These are phyloP conservation scores for Chaetodon auriga DNA, from an alignment of 2,113 vertebrate genomes.

Conservation along the genomic window DNA sequence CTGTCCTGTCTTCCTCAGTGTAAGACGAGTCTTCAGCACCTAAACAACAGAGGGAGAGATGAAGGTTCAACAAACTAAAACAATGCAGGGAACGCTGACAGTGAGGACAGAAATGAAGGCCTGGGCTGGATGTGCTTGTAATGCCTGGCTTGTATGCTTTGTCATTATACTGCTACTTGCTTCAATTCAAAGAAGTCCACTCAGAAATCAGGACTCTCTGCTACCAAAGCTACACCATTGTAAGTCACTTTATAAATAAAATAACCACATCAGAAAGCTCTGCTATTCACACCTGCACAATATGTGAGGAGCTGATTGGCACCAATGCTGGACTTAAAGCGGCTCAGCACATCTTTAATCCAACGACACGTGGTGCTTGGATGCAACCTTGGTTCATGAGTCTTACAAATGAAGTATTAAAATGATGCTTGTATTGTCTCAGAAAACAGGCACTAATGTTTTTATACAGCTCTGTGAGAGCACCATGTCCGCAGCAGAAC, in stretches of 20 bases:
- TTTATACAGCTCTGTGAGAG: too few species aligned
- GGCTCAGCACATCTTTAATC: background rate
- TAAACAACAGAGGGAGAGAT: slow-evolving; percentile 15
- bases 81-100: background rate
- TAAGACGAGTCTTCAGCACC: slow-evolving; percentile 81
- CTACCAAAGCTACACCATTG: background rate
- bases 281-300: background rate
- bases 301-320: background rate
- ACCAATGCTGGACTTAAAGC: background rate
- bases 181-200: background rate
- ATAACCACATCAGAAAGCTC: background rate
- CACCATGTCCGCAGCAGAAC: too few species aligned
- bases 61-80: background rate
- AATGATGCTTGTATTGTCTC: background rate
- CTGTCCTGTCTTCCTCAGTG: slow-evolving; percentile 77
- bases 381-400: background rate
- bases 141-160: too few species aligned
- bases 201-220: background rate
- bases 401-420: background rate
- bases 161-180: background rate
- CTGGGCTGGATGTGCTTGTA: background rate
- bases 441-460: too few species aligned
- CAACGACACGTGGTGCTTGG: background rate
- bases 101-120: background rate
- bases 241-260: background rate